Percentiles rank a stretch among this genome's conserved stretches.
Conservation (phyloP, 2,797 vertebrate genomes). For the Enteromius trimaculatus region DNA sequence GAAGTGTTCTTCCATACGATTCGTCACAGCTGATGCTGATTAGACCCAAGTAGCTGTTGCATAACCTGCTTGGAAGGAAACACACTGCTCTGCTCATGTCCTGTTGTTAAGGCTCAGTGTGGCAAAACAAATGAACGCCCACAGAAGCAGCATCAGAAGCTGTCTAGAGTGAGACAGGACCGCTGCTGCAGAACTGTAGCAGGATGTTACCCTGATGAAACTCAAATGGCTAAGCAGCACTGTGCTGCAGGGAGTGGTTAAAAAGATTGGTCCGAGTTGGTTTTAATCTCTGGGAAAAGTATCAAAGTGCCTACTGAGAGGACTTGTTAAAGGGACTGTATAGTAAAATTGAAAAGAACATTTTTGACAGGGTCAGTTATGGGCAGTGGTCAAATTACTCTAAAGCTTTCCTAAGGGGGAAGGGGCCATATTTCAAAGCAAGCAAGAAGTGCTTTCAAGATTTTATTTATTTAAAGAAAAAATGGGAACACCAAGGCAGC, state of each 20-base stretch:
- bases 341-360: not conserved
- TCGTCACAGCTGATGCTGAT: constrained; percentile 41
- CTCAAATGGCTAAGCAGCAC: constrained; percentile 66
- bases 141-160: constrained; percentile 46
- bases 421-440: not conserved
- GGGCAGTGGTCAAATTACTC: not conserved
- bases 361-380: not conserved
- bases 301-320: not conserved
- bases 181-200: constrained; percentile 69
- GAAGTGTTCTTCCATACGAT: constrained; percentile 42
- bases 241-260: constrained; percentile 62
- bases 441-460: not conserved
- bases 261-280: constrained; percentile 7
- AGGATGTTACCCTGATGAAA: constrained; percentile 70
- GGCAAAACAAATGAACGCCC: constrained; percentile 53
- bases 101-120: constrained; percentile 37
- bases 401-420: not conserved
- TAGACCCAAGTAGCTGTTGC: constrained; percentile 40
- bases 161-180: constrained; percentile 60
- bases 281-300: constrained; percentile 2
- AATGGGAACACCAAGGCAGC: not conserved
- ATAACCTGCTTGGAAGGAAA: constrained; percentile 39
- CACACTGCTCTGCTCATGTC: constrained; percentile 11
- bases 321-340: not conserved
- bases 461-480: not conserved